Evolutionary conservation across 2,113 vertebrate genomes (phyloP).

Genomic region (Delphinus delphis): DNA sequence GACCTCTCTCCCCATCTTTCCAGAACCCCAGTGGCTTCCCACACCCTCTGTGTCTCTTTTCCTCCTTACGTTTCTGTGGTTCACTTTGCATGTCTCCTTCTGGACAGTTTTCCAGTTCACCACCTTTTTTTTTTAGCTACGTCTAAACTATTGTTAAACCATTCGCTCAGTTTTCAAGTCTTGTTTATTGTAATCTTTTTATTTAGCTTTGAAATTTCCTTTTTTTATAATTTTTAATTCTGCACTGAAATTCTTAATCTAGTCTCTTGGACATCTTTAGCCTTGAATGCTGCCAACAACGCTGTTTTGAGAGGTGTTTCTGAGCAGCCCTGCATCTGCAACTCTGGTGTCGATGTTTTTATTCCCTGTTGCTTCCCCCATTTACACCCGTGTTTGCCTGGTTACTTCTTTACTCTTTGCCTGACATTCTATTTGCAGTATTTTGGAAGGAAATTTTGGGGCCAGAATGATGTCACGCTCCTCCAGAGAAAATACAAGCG

Average conservation of each 20-base stretch:
- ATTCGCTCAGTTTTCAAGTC: not conserved
- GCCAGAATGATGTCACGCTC: rapidly evolving
- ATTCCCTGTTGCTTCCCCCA: rapidly evolving
- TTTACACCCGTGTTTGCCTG: rapidly evolving
- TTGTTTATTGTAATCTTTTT: not conserved
- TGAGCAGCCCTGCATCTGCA: too few relatives aligned
- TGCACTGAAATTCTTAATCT: not conserved
- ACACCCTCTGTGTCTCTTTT: not conserved
- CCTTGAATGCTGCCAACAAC: not conserved
- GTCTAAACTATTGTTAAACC: not conserved
- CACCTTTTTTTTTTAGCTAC: not conserved
- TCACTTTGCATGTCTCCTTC: not conserved
- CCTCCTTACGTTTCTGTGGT: not conserved
- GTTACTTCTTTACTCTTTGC: too few relatives aligned
- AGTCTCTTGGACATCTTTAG: too few relatives aligned
- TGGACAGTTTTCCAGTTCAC: not conserved
- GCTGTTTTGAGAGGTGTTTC: rapidly evolving
- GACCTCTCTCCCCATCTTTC: too few relatives aligned
- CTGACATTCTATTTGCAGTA: not conserved
- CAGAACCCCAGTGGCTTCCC: too few relatives aligned
- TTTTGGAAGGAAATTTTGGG: not conserved
- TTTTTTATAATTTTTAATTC: not conserved
- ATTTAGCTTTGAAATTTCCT: not conserved
- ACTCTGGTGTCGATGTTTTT: rapidly evolving
- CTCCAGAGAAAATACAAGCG: not conserved